Base-by-base conservation (phyloP, 2,888 invertebrate genomes). In the Cistogaster globosa region DNA sequence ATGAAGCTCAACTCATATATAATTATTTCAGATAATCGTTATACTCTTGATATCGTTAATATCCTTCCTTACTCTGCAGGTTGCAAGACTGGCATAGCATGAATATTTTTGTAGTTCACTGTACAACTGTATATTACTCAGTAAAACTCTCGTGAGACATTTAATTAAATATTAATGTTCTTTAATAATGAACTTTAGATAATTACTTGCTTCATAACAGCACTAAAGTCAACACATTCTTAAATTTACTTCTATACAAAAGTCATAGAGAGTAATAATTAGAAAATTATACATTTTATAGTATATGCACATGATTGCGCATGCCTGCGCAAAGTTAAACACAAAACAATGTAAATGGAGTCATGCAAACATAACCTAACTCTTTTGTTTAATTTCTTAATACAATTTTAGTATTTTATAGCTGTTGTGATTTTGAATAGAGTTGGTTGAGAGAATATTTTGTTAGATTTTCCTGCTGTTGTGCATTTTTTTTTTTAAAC, bases 301-400 rank as follows among this genome's bases (percentile, higher is more conserved):
- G 4, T 32, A 32, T 7, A 32, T 32, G 32, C 67, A 51, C n/a
- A 48, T 71, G 38, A 11, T 32, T 65, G 71, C 83, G 83, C 83
- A 84, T 79, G 83, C 58, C 48, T 45, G 71, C 38, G 48, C 75
- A 81, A 53, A 26, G 22, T 8, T 12, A 57, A 65, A 20, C n/a
- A 20, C 22, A 68, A 69, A 51, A n/a, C 18, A 53, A 53, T 16
- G 16, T 16, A 14, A 65, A 58, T 42, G 1, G 58, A 58, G 12
- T 68, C 67, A 71, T 38, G 18, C 12, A 67, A 76, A 76, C 76
- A 51, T 67, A 48, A 67, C 36, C 22, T 26, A 77, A 67, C 58
- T 60, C 45, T 51, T 42, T 18, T 18, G 12, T 63, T 51, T 53
- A 16, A 26, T 57, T 38, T 53, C 22, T 9, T 22, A 16, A 55